Evolutionary conservation across 2,888 invertebrate genomes (phyloP).

Genomic region (Bursaphelenchus okinawaensis): DNA sequence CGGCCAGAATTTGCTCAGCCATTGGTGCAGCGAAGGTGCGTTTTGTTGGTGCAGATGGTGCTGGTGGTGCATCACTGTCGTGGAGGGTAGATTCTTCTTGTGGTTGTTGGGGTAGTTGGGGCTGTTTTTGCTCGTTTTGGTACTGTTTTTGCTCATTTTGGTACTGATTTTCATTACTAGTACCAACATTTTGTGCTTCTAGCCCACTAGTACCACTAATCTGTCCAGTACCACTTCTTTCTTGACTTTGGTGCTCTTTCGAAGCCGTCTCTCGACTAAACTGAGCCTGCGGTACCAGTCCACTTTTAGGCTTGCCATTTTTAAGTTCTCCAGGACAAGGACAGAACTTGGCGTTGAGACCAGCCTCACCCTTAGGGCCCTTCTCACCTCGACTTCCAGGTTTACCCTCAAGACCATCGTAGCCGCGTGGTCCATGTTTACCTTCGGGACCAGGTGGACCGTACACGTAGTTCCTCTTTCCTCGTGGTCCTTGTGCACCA

Average conservation of each 20-base stretch:
- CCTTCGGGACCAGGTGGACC: constrained; percentile 48
- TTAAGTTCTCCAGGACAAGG: constrained; percentile 38
- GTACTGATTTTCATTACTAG: too few species aligned
- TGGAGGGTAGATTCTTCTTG: neutral
- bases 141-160: too few species aligned
- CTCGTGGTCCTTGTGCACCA: constrained; percentile 36
- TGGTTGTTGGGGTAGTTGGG: neutral
- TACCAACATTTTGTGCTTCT: too few species aligned
- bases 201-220: too few species aligned
- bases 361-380: constrained; percentile 44
- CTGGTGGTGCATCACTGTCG: neutral
- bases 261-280: neutral
- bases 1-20: neutral
- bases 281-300: neutral
- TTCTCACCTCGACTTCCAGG: constrained; percentile 40
- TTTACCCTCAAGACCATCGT: constrained; percentile 51
- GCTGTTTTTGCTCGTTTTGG: too few species aligned
- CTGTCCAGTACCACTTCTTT: too few species aligned
- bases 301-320: neutral
- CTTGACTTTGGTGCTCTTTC: too few species aligned
- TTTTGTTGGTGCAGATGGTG: neutral
- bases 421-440: constrained; percentile 41
- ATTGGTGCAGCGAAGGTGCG: neutral
- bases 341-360: constrained; percentile 53
- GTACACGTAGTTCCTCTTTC: constrained; percentile 48